Base-by-base conservation (phyloP, 2,113 vertebrate species). In the Cynocephalus volans region DNA sequence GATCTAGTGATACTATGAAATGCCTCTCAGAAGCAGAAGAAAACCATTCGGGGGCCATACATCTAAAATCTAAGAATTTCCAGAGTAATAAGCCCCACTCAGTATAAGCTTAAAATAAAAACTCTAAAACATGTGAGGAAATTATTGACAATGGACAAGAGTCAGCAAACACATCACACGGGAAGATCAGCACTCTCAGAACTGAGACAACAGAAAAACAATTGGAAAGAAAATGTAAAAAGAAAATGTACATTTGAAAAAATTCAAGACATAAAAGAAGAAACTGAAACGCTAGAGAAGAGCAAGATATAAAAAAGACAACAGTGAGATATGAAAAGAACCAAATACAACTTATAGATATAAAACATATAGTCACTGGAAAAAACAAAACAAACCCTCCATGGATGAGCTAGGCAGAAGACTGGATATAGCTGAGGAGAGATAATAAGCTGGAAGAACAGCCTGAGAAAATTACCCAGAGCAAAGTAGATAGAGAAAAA, bases 141-240 rank as follows among this genome's bases (percentile, higher is more conserved):
- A 48, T 14, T 14, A 70, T 48, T 93, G 3, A 1, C 21, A n/a
- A 64, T 3, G 24, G 14, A 56, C 28, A 64, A 56, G 58, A 73
- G 62, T 70, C 18, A 81, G 81, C 36, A 64, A 52, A 82, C 45
- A 62, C 31, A 24, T 52, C 52, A 77, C 8, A 5, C 1, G 33
- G 72, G 56, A 80, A 65, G 79, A 45, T 17, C 3, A 50, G 5
- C 26, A 13, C 41, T 65, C 62, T 95, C 36, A 79, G 64, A 52
- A 73, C 48, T 33, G 80, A 88, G 84, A 33, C 36, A 28, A 50
- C 0, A 26, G 52, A 80, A 72, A 91, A 92, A 65, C 31, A 72
- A 72, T 26, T 56, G 73, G 36, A 54, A 95, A 79, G 77, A 67
- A 77, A 88, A 95, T 24, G 23, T 65, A 58, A 50, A 88, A 88